Percentiles rank a stretch among this genome's conserved stretches.
phyloP scores from a whole-genome alignment of 2,797 vertebrate genomes.

The Hirundo rustica region DNA sequence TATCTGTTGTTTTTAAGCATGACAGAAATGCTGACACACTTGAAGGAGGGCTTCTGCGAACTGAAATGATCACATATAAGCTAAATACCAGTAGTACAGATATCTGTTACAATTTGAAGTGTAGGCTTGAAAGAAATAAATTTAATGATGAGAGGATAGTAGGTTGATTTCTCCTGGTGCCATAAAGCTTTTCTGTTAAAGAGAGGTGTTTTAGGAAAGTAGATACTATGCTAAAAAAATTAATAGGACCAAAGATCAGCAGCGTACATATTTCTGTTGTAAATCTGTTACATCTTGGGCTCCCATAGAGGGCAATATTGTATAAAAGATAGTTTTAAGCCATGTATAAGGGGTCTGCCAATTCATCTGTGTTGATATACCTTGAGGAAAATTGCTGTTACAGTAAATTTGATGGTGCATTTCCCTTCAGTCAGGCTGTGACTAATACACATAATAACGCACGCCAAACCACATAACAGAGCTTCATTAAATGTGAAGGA shows the following conservation, averaged over 20 bases:
- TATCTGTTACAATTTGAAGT: neutral
- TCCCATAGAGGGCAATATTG: constrained; percentile 82
- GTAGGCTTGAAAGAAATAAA: neutral
- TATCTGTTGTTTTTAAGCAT: neutral
- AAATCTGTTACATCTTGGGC: constrained; percentile 18
- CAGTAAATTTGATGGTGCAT: constrained; percentile 53
- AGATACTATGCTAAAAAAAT: neutral
- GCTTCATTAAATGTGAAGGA: constrained; percentile 44
- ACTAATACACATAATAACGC: constrained; percentile 43
- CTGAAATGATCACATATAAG: neutral
- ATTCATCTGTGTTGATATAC: constrained; percentile 59
- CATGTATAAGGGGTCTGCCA: constrained; percentile 23
- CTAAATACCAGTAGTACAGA: neutral
- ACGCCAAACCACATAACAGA: constrained; percentile 31
- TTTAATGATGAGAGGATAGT: neutral
- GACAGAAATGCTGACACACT: neutral
- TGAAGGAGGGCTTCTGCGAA: neutral
- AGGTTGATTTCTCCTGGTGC: neutral
- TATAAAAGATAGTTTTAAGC: constrained; percentile 70
- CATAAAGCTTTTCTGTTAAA: neutral
- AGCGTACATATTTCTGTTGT: neutral
- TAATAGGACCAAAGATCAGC: neutral
- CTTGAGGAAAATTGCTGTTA: constrained; percentile 65
- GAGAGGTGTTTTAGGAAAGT: neutral
- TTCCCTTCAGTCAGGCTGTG: constrained; percentile 58